Conservation (phyloP, 53 echinoderm and acorn worm genomes). For the Holothuria scabra region DNA sequence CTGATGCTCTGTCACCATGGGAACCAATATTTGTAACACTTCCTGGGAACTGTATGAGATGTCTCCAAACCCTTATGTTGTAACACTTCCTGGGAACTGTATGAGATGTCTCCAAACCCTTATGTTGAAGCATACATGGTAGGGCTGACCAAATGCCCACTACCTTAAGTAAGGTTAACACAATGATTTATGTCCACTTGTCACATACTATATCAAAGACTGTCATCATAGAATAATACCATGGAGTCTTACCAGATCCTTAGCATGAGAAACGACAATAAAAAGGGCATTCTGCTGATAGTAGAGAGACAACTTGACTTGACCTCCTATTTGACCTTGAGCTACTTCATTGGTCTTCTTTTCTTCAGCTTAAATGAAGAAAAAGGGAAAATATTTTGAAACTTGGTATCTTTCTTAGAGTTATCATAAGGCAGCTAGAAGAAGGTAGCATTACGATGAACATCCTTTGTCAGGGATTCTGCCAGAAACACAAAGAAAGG, state of each 20-base stretch:
- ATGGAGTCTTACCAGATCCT: conserved; percentile 73
- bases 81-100: no score
- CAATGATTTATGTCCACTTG: background rate
- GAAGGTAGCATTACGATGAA: no score
- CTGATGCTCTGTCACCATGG: background rate
- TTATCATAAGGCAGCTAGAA: no score
- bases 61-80: no score
- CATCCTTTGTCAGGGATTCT: no score
- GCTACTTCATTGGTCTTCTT: conserved; percentile 27
- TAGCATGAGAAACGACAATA: conserved; percentile 90
- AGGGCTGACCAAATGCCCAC: no score
- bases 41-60: no score
- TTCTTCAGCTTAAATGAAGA: conserved; percentile 11
- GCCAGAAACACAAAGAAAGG: no score
- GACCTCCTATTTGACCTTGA: conserved; percentile 79
- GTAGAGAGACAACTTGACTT: conserved; percentile 92
- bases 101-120: no score
- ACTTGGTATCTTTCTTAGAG: background rate
- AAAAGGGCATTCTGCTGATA: conserved; percentile 84
- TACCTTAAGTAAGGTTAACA: no score
- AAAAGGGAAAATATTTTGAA: background rate
- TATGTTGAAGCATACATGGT: no score
- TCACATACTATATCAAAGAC: background rate
- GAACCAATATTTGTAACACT: background rate
- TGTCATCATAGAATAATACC: no score